phyloP scores from a whole-genome alignment of 2,113 vertebrate genomes.

The Accipiter cooperii region DNA sequence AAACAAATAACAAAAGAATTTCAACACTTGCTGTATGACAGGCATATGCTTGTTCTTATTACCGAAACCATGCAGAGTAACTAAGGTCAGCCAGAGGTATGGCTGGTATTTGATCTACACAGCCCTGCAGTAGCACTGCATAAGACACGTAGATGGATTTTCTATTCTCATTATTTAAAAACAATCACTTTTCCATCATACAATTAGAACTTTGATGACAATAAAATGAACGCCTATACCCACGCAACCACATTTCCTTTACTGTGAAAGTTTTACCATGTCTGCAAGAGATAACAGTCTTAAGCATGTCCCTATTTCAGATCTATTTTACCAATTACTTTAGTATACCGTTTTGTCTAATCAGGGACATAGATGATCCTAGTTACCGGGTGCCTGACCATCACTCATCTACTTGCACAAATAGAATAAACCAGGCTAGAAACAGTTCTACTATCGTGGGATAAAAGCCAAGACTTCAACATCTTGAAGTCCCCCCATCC shows the following conservation, averaged over 20 bases:
- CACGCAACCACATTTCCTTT: background rate
- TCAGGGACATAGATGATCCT: background rate
- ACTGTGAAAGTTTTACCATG: fast-evolving
- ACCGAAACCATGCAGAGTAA: background rate
- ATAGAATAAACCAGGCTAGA: background rate
- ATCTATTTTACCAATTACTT: background rate
- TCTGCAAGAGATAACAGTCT: background rate
- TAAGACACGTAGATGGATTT: fast-evolving
- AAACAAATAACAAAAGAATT: constrained; percentile 43
- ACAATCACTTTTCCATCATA: background rate
- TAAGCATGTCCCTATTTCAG: fast-evolving
- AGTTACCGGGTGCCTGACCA: background rate
- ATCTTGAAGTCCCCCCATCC: background rate
- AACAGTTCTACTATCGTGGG: background rate
- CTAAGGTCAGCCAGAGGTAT: background rate
- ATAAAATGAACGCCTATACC: background rate
- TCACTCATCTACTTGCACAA: background rate
- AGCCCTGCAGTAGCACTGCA: background rate
- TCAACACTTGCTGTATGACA: background rate
- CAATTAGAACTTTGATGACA: background rate
- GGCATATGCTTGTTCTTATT: background rate
- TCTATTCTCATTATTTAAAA: background rate
- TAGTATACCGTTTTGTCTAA: fast-evolving
- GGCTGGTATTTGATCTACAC: background rate
- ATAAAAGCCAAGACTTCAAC: background rate